phyloP scores from a whole-genome alignment of 2,888 invertebrate species.

The Gandaritis pyraliata region DNA sequence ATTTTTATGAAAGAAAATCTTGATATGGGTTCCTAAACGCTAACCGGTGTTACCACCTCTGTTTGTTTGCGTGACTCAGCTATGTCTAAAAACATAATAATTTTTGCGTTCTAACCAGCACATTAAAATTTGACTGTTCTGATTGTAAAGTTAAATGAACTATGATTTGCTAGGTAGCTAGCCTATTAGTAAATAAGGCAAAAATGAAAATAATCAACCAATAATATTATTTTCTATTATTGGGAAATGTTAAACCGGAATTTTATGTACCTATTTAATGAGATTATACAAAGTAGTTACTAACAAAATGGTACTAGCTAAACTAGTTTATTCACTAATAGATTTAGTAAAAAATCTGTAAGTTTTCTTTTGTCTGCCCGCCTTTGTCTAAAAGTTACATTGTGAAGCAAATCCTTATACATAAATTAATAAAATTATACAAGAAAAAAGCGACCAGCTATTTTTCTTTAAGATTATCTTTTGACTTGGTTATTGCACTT shows the following conservation, averaged over 20 bases:
- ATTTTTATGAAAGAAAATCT: too few species aligned
- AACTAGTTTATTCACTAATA: not conserved
- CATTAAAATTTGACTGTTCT: slow-evolving; percentile 22
- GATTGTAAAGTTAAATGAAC: slow-evolving; percentile 14
- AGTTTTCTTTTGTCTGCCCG: slow-evolving; percentile 13
- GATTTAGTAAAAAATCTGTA: slow-evolving; percentile 8
- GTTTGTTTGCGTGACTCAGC: slow-evolving; percentile 54
- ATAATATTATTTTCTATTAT: too few species aligned
- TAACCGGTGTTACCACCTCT: slow-evolving; percentile 15
- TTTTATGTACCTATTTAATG: too few species aligned
- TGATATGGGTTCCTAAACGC: too few species aligned
- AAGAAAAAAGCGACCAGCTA: slow-evolving; percentile 21
- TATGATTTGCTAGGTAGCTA: slow-evolving; percentile 4
- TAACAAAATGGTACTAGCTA: too few species aligned
- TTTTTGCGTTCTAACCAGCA: slow-evolving; percentile 55
- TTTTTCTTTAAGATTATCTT: slow-evolving; percentile 26
- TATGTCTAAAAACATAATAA: slow-evolving; percentile 53
- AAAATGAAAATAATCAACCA: too few species aligned
- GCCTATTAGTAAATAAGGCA: too few species aligned
- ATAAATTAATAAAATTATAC: slow-evolving; percentile 18
- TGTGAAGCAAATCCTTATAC: slow-evolving; percentile 21
- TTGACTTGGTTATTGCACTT: slow-evolving; percentile 26
- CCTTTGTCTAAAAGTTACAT: slow-evolving; percentile 12
- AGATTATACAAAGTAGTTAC: too few species aligned
- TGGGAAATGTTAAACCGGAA: too few species aligned